phyloP scores from a whole-genome alignment of 2,113 vertebrate species.

The Colossoma macropomum region DNA sequence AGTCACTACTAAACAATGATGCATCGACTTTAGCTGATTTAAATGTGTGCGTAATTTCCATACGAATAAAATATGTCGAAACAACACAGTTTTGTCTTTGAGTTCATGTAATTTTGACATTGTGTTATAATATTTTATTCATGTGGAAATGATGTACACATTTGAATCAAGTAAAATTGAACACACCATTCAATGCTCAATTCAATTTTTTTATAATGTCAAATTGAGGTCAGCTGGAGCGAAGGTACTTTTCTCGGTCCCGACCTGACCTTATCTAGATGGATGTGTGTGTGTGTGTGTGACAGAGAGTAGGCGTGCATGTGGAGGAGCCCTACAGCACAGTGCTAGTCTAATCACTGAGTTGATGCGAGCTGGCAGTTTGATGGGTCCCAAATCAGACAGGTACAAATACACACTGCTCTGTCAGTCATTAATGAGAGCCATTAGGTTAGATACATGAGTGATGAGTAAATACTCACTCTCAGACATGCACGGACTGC shows the following conservation, averaged over 20 bases:
- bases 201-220: no score
- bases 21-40: neutral
- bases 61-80: no score
- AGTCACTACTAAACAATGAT: neutral
- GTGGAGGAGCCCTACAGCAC: neutral
- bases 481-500: conserved; percentile 17
- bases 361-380: conserved; percentile 53
- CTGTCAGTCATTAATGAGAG: conserved; percentile 54
- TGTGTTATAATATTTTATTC: no score
- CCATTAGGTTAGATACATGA: conserved; percentile 55
- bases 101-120: no score
- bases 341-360: conserved; percentile 37
- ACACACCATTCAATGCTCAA: no score
- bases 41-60: neutral
- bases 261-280: neutral
- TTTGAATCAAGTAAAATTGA: no score
- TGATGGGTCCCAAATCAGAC: conserved; percentile 54
- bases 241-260: neutral
- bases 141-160: no score
- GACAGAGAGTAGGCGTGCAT: neutral
- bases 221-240: neutral
- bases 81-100: no score
- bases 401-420: conserved; percentile 50
- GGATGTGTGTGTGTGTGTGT: neutral
- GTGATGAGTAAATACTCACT: conserved; percentile 44